A percentile compares a stretch with the other conserved stretches of the same genome.
phyloP scores from a whole-genome alignment of 2,888 invertebrate genomes.

The Microchrysa polita region DNA sequence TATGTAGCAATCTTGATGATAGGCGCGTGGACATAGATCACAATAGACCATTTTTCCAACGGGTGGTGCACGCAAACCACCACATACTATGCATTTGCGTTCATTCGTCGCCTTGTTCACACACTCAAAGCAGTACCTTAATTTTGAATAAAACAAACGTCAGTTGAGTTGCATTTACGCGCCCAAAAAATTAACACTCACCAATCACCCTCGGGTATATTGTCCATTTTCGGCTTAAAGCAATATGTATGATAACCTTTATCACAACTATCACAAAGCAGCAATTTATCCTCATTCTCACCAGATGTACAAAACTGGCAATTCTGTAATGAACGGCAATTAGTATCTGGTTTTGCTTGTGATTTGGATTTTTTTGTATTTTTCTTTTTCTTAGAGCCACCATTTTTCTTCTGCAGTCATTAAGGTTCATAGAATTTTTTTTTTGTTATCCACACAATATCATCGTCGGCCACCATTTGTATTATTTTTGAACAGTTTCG shows the following conservation, averaged over 20 bases:
- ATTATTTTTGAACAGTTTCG: conserved; percentile 1
- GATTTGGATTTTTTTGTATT: conserved; percentile 10
- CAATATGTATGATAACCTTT: conserved; percentile 99
- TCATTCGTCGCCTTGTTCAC: conserved; percentile 92
- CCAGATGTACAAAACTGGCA: conserved; percentile 98
- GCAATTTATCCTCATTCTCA: conserved; percentile 93
- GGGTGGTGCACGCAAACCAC: conserved; percentile 71
- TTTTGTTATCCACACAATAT: conserved; percentile 36
- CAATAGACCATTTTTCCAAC: conserved; percentile 79
- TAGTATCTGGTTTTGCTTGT: conserved; percentile 45
- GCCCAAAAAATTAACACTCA: conserved; percentile 64
- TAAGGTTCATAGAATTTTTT: conserved; percentile 33
- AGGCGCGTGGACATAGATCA: conserved; percentile 89
- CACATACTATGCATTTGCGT: conserved; percentile 94
- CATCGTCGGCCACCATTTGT: conserved; percentile 37
- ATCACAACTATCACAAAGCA: conserved; percentile 97
- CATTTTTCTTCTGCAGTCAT: conserved; percentile 26
- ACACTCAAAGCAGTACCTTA: conserved; percentile 95
- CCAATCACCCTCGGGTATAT: conserved; percentile 98
- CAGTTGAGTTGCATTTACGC: conserved; percentile 17
- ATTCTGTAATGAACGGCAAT: conserved; percentile 72
- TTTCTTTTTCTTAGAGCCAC: conserved; percentile 13
- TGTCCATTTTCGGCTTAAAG: conserved; percentile 95
- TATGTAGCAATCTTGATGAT: conserved; percentile 92
- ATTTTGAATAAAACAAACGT: background rate